Percentiles rank a stretch among this genome's conserved stretches.
Evolutionary conservation across 2,113 vertebrate species (phyloP).

Genomic region (Serilophus lunatus): DNA sequence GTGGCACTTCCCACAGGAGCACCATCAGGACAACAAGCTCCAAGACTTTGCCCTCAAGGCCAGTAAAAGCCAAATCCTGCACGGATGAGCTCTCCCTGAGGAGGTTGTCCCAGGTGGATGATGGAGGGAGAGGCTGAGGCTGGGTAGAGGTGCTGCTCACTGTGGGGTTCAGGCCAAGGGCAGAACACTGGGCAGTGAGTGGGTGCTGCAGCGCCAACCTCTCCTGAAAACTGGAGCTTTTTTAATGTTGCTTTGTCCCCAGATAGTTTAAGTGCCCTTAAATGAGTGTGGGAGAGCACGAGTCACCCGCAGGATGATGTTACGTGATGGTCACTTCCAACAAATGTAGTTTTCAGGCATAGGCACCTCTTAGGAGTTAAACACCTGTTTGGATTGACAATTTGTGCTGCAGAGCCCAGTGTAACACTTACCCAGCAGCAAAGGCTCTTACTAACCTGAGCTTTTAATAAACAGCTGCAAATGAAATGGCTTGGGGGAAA

Average conservation of each 20-base stretch:
- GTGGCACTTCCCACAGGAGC: not conserved
- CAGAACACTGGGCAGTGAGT: not conserved
- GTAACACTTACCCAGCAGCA: not conserved
- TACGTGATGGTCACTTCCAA: not conserved
- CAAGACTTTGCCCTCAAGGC: not conserved
- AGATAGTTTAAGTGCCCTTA: not conserved
- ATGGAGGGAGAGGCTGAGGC: not conserved
- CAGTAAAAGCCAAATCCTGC: not conserved
- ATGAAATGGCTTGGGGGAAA: not conserved
- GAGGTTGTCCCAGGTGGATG: not conserved
- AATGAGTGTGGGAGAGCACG: fast-evolving
- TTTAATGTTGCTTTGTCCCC: not conserved
- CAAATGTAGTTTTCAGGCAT: not conserved
- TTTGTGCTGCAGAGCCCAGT: not conserved
- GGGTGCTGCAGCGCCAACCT: not conserved
- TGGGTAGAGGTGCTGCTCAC: not conserved
- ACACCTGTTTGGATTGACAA: not conserved
- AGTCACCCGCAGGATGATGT: not conserved
- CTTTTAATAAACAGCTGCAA: slow-evolving; percentile 15
- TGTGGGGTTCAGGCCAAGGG: fast-evolving
- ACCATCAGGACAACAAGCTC: not conserved
- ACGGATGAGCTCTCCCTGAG: not conserved
- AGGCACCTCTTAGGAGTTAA: not conserved
- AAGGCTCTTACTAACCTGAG: not conserved
- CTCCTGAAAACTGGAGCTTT: not conserved